Evolutionary conservation across 1,140 invertebrate genomes (phyloP), one percentile per base, ranked within the genome.

Genomic region (Drosophila miranda): DNA sequence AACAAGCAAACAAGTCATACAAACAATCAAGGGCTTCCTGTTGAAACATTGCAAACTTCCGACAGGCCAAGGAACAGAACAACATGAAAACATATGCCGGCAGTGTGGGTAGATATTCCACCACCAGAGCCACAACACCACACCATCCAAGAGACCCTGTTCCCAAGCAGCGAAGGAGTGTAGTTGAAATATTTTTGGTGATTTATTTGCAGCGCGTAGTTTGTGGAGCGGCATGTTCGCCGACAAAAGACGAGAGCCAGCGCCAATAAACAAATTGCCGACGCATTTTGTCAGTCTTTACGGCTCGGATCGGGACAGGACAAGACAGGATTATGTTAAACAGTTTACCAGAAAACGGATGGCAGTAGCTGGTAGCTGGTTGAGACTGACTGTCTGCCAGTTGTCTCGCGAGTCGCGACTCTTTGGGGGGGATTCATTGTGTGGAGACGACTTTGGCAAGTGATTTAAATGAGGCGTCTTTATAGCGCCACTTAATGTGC

Each of bases 131-230:
- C 30, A 34, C 54, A 56, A 14, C 52, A 9, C 11, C 41, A 43
- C 62, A 50, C 38, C 11, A 11, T n/a, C 19, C 9, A 11, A 13
- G 16, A 23, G 28, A 26, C 28, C 23, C 23, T 11, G 62, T 69
- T 52, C 48, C 26, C 2, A 23, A 56, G 58, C 61, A 78, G 59
- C 71, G 59, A 38, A 13, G 34, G 11, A 81, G 78, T 77, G 82
- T 87, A 86, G 81, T 81, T 84, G 81, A 84, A 84, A 86, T 86
- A 86, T 86, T 86, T 84, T 86, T 82, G 81, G 81, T 86, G 81
- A 86, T 86, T 86, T 86, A 86, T 86, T 86, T 86, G 82, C 78
- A 81, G 61, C 82, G 78, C 77, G 78, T 87, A 87, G 82, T 75
- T 87, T 87, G 82, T 87, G 82, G 82, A 82, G 82, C 87, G 82